Base-by-base conservation (phyloP, 2,113 vertebrate species). In the Nesogale talazaci region DNA sequence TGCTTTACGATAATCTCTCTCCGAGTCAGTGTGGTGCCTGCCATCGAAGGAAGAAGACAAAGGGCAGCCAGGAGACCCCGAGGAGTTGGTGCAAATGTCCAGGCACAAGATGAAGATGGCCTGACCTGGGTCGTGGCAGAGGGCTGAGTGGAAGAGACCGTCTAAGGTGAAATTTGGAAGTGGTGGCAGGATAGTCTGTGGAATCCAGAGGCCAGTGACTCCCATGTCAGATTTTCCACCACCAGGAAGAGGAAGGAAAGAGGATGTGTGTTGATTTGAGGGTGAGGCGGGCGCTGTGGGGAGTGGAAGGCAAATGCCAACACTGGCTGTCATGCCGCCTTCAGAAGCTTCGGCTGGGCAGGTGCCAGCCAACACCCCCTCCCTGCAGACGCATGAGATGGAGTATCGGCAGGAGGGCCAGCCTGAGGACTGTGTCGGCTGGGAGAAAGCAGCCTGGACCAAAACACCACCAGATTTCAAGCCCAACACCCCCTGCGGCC, bases 191-290 rank as follows among this genome's bases (percentile, higher is more conserved):
- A 36, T 83, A 79, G 10, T n/a, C 20, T 85, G 38, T 79, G 85
- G 65, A 86, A 83, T 89, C 10, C n/a, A 83, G 46, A 82, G 20
- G 19, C 86, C 46, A 72, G 25, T 89, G 82, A 27, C 56, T 75
- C 36, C 36, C 36, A 25, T 75, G 22, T 59, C 42, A 16, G 61
- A 15, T 93, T 42, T 85, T 31, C 10, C n/a, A 81, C 3, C 23
- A 65, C 36, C 11, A n/a, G 57, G 88, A 86, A 34, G 27, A 52
- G 31, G 36, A 72, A 61, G 61, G 46, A 82, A 78, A 88, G 93
- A 59, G 42, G 20, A 12, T 36, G 11, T 65, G 31, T 4, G n/a
- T 17, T 42, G 27, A 69, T 82, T 82, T 0, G 6, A 78, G 34
- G 69, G 16, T 85, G 59, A 85, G 29, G 23, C 91, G 42, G 56